Percentiles rank a stretch among this genome's conserved stretches.
Evolutionary conservation across 2,888 invertebrate species (phyloP).

Genomic region (Dilophus febrilis): DNA sequence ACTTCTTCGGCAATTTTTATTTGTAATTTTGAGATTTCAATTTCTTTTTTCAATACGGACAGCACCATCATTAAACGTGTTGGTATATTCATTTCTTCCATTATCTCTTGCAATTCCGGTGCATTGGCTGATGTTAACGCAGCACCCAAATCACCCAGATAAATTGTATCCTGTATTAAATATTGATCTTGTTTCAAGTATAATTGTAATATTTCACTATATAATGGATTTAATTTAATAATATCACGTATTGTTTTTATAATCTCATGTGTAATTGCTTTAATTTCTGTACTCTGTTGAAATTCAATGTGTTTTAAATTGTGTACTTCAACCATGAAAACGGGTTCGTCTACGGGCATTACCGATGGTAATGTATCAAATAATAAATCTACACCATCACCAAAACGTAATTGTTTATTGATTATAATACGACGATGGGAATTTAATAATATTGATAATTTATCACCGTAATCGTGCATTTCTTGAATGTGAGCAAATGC

Average conservation of each 20-base stretch:
- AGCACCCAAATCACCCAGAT: constrained; percentile 89
- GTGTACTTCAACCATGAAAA: constrained; percentile 87
- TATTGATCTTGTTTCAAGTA: constrained; percentile 93
- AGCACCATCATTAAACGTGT: constrained; percentile 81
- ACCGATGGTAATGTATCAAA: constrained; percentile 45
- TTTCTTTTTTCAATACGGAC: constrained; percentile 89
- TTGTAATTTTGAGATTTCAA: constrained; percentile 85
- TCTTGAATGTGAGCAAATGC: constrained; percentile 98
- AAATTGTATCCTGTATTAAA: constrained; percentile 95
- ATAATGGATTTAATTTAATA: constrained; percentile 85
- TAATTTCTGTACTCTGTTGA: constrained; percentile 83
- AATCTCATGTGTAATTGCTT: constrained; percentile 89
- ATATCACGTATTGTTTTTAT: constrained; percentile 96
- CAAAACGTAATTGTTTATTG: constrained; percentile 61
- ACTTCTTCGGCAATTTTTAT: constrained; percentile 94
- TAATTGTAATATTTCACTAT: constrained; percentile 84
- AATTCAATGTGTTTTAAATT: constrained; percentile 81
- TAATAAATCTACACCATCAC: constrained; percentile 32
- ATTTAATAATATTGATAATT: constrained; percentile 80
- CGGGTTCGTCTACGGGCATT: constrained; percentile 28
- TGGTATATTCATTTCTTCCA: constrained; percentile 89
- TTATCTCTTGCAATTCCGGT: constrained; percentile 74
- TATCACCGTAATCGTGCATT: constrained; percentile 85
- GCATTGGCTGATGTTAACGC: constrained; percentile 87
- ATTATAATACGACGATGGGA: constrained; percentile 80